Percentiles rank a stretch among this genome's conserved stretches.
phyloP scores from a whole-genome alignment of 2,113 vertebrate genomes.

The Eubucco bourcierii region DNA sequence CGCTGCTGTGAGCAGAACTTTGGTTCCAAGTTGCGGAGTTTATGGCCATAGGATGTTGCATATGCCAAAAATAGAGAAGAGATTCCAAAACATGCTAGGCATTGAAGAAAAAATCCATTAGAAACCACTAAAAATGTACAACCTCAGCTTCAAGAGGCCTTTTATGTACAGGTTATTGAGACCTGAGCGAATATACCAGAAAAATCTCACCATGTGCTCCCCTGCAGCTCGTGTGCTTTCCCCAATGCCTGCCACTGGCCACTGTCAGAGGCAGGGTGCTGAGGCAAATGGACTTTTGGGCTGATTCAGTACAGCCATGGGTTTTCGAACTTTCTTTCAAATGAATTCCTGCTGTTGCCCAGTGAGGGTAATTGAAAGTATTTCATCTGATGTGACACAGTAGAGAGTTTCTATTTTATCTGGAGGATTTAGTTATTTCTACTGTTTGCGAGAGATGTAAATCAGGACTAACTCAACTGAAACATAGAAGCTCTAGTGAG shows the following conservation, averaged over 20 bases:
- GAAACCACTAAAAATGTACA: background rate
- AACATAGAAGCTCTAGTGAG: background rate
- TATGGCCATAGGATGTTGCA: background rate
- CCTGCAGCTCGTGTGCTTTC: background rate
- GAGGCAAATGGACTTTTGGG: background rate
- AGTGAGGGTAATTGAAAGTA: background rate
- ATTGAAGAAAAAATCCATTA: background rate
- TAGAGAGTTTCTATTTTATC: background rate
- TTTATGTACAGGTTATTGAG: background rate
- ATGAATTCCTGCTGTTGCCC: background rate
- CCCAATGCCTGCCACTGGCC: background rate
- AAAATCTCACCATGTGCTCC: background rate
- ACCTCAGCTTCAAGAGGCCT: background rate
- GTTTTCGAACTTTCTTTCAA: background rate
- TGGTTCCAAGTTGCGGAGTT: background rate
- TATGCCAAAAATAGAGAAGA: background rate
- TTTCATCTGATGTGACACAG: background rate
- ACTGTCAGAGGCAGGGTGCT: background rate
- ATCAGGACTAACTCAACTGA: constrained; percentile 1
- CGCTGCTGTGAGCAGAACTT: background rate
- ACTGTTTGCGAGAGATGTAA: background rate
- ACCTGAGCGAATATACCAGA: background rate
- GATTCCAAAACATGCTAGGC: background rate
- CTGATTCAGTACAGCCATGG: background rate
- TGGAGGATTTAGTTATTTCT: background rate